Evolutionary conservation across 2,113 vertebrate species (phyloP), one percentile per base, ranked within the genome.

Genomic region (Oceanodroma tethys): DNA sequence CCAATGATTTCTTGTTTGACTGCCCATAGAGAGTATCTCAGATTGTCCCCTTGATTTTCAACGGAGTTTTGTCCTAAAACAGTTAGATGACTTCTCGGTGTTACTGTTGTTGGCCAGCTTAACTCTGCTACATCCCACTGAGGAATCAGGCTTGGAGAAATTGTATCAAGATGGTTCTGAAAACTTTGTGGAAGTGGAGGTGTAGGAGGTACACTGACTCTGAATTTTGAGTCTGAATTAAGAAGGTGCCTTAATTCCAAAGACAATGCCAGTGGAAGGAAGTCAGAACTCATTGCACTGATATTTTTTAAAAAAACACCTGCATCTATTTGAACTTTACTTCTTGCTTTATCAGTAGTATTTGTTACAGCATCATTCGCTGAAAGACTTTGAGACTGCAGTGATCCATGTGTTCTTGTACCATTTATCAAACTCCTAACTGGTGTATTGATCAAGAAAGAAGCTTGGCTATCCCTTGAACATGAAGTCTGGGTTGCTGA

Each of bases 171-270:
- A 55, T 55, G 34, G n/a, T 86, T 94, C 38, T 74, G 91, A 78
- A 95, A 81, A 83, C 50, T 88, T 38, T 78, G 55, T 67, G 93
- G 89, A 15, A 96, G 81, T 53, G 90, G 93, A 82, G 92, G 80
- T n/a, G 67, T 95, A 63, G 86, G 80, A 43, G 48, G 32, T 43
- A 66, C 0, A 1, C 36, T 83, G 36, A 29, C 43, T 76, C 36
- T 53, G 47, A 80, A 42, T 76, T 95, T 72, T 56, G 62, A 80
- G 38, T 70, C 71, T 68, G 81, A 89, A 78, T 59, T 60, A 88
- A 93, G 70, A 80, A 86, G 38, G 9, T 93, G 72, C 52, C 56
- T 67, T 60, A 93, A 90, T 87, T 97, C 95, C 63, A 95, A 95
- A 94, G 96, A 71, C 38, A 56, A 36, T 32, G 75, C 70, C 25